Evolutionary conservation across 2,888 invertebrate species (phyloP), one percentile per base, ranked within the genome.

Genomic region (Oegoconia quadripuncta): DNA sequence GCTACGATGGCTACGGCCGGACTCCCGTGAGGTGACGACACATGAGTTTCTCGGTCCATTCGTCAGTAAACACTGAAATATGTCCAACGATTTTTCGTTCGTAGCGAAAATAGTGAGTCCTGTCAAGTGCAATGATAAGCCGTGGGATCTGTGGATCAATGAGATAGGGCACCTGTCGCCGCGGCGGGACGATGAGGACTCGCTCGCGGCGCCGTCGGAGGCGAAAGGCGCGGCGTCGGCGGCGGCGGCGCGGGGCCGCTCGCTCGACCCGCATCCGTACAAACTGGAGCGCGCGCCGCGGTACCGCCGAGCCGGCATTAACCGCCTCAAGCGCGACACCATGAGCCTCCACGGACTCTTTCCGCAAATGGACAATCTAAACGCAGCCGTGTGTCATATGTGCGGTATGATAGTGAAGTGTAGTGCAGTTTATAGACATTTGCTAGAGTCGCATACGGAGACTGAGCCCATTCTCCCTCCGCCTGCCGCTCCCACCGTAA

Each of bases 351-450:
- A 93, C 74, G 94, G 94, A 31, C 89, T 93, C 59, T 93, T 93
- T 61, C 95, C 95, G 15, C 93, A 93, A 61, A 90, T 91, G 75
- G 94, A 95, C 77, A 89, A 90, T 46, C 91, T 95, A 57, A 91
- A 91, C 68, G 91, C 93, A 44, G 93, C 94, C 43, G 91, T 94
- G 55, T 95, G 95, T 77, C 93, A 93, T 74, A 88, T 91, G 71
- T 95, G 95, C 74, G 91, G 91, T 50, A 90, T 92, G 51, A 91
- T 92, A 65, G 91, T 95, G 56, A 94, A 94, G 80, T 93, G 93
- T 56, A 92, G 93, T 72, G 94, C 94, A 34, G 90, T 93, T 36
- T 91, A 91, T 60, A 89, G 91, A 66, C 95, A 95, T 74, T 90
- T 94, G 76, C 89, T 90, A 55, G 87, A 88, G 58, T 86, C 88